Conservation (phyloP, 1,140 invertebrate genomes). For the Pinna nobilis region DNA sequence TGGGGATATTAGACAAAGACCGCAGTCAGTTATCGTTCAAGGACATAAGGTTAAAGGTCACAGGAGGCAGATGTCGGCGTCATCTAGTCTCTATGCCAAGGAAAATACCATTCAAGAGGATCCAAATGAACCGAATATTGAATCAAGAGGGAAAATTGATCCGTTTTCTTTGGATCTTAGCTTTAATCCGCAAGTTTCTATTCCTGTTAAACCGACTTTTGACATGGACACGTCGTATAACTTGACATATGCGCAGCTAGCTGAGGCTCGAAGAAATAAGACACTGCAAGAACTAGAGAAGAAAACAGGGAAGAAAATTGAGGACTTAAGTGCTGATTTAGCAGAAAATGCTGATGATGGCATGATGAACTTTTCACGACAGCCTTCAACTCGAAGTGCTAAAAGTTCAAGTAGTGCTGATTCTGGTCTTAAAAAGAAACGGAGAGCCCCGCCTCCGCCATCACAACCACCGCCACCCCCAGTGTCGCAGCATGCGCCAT, state of each 20-base stretch:
- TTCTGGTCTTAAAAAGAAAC: conserved; percentile 50
- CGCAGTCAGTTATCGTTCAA: conserved; percentile 3
- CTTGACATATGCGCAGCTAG: conserved; percentile 61
- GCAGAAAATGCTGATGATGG: conserved; percentile 23
- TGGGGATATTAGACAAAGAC: conserved; percentile 4
- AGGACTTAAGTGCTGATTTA: conserved; percentile 43
- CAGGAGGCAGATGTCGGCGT: conserved; percentile 48
- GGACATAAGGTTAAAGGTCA: conserved; percentile 39
- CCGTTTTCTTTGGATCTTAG: conserved; percentile 32
- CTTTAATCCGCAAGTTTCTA: conserved; percentile 39
- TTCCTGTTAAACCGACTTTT: conserved; percentile 56
- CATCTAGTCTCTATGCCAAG: conserved; percentile 36
- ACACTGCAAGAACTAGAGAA: conserved; percentile 44
- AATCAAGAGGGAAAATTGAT: conserved; percentile 43
- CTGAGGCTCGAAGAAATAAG: conserved; percentile 52
- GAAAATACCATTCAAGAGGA: conserved; percentile 55
- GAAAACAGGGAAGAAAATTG: conserved; percentile 48
- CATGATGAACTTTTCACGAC: conserved; percentile 23
- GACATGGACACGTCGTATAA: conserved; percentile 57
- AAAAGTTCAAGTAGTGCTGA: conserved; percentile 30
- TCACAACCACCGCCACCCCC: conserved; percentile 29
- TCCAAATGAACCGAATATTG: conserved; percentile 48
- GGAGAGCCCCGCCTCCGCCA: conserved; percentile 46
- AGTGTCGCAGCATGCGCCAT: conserved; percentile 8
- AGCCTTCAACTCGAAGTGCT: conserved; percentile 33